Base-by-base conservation (phyloP, 2,113 vertebrate genomes). In the Vireo altiloquus region DNA sequence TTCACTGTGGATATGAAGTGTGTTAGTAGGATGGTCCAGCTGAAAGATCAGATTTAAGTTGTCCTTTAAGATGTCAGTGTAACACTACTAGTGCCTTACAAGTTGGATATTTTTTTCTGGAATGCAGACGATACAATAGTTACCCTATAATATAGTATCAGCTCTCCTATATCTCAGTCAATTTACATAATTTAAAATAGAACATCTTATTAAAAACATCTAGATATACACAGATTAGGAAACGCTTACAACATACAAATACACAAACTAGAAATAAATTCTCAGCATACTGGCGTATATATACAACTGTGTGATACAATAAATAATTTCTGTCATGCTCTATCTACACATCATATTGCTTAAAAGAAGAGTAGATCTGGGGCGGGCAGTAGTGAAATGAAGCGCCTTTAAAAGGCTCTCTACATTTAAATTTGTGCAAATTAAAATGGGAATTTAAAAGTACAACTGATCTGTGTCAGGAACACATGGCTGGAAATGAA, bases 291-390 rank as follows among this genome's bases (percentile, higher is more conserved):
- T 99, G 98, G 98, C 99, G 98, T 99, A 98, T 99, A 98, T 98
- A 98, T 99, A 99, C 99, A 99, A 99, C 98, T 97, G 97, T 98
- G 99, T 98, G 98, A 99, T 99, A 99, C 99, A 98, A 98, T 99
- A 99, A 99, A 98, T 98, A 98, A 98, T 99, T 99, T 99, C 98
- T 98, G 98, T 99, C 99, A 99, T 99, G 99, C 99, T 99, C 98
- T 99, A 99, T 99, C 99, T 99, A 99, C 99, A 99, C 99, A 99
- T 99, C 99, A 99, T 99, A 99, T 99, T 99, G 99, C 99, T 99
- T 99, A 99, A 99, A 99, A 99, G 99, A 99, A 99, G 99, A 99
- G 98, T 98, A 98, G 98, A 98, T 98, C 82, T 96, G 94, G 93
- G 97, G 86, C 13, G 97, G 98, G 96, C 97, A 98, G 96, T 97